Evolutionary conservation across 2,888 invertebrate species (phyloP), one percentile per base, ranked within the genome.

Genomic region (Lepidochitona cinerea): DNA sequence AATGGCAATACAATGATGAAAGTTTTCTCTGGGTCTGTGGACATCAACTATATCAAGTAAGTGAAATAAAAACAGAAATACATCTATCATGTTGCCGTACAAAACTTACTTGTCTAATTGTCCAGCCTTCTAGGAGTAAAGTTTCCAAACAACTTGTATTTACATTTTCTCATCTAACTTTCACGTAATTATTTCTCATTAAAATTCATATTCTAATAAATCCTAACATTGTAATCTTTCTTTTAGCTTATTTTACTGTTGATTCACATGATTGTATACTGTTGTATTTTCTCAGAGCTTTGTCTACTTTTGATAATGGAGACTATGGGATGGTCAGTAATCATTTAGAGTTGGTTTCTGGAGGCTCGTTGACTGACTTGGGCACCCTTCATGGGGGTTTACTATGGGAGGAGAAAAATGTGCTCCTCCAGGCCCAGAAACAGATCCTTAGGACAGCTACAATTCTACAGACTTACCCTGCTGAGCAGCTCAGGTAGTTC

Each of bases 1-100:
- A 74, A 72, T 12, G 77, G 82, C n/a, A 83, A 75, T 65, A 54
- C 81, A 6, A 77, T 85, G 37, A 84, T 85, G 68, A 77, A 80
- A 23, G 83, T 85, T 18, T 86, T 87, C 79, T 76, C 76, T 71
- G 76, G 79, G 12, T 77, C 76, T 37, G 79, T 81, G 7, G 89
- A 89, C 77, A 75, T 85, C 68, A 88, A 88, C 77, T 85, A 85
- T 69, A 83, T 89, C 79, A 87, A 82, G 89, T 89, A 73, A 76
- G 84, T 79, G n/a, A 1, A 7, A 2, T 49, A n/a, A n/a, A n/a
- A n/a, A n/a, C n/a, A n/a, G n/a, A n/a, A n/a, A n/a, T n/a, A n/a
- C n/a, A n/a, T n/a, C n/a, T n/a, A n/a, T n/a, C n/a, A n/a, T n/a
- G n/a, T n/a, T n/a, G n/a, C n/a, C n/a, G n/a, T n/a, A n/a, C n/a